These are phyloP conservation scores for Aramus guarauna DNA, from an alignment of 2,113 vertebrate species.

Conservation along the genomic window DNA sequence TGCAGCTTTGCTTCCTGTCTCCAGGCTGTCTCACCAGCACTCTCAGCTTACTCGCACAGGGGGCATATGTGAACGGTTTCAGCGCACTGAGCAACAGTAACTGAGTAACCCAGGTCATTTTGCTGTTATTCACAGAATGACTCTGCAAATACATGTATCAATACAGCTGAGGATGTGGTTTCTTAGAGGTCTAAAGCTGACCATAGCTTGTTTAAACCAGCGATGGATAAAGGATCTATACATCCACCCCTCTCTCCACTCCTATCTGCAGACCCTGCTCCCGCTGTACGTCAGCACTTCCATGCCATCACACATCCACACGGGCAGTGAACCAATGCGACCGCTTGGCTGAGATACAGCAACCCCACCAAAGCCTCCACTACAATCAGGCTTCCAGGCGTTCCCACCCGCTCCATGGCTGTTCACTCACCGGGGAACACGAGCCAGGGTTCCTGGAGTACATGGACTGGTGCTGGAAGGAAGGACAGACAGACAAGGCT, in stretches of 20 bases:
- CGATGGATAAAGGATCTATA: background rate
- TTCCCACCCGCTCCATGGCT: background rate
- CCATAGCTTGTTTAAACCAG: background rate
- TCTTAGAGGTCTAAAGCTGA: background rate
- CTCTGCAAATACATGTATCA: rapidly evolving
- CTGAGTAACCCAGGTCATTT: background rate
- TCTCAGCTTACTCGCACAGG: background rate
- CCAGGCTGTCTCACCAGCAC: background rate
- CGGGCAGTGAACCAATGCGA: rapidly evolving
- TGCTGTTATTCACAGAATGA: background rate
- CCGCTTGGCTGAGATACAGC: background rate
- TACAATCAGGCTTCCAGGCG: background rate
- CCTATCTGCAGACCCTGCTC: background rate
- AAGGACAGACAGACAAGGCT: background rate
- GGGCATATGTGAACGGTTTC: rapidly evolving
- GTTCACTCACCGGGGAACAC: background rate
- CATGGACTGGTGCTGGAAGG: rapidly evolving
- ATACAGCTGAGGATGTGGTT: background rate
- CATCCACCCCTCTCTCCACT: background rate
- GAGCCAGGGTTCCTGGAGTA: background rate
- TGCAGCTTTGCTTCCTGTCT: background rate
- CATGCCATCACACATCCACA: background rate
- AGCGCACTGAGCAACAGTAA: background rate
- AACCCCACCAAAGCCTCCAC: background rate
- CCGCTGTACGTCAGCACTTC: background rate